These are phyloP conservation scores for Lymantria dispar DNA, from an alignment of 2,888 invertebrate genomes.

Conservation along the genomic window DNA sequence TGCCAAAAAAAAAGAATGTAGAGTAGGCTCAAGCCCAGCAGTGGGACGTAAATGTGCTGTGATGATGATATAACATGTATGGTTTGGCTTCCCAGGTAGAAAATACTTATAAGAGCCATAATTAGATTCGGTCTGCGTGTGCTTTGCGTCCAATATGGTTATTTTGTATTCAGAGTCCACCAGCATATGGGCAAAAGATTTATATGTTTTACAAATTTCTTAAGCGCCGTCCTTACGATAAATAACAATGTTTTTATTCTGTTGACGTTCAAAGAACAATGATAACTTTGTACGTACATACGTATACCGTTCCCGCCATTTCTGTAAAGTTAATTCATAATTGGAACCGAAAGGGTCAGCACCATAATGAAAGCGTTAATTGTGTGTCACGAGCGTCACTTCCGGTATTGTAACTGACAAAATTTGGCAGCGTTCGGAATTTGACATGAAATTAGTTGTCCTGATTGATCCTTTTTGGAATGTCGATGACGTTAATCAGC, in stretches of 20 bases:
- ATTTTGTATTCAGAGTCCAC: too few species aligned
- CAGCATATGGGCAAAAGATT: too few species aligned
- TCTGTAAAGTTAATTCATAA: constrained; percentile 32
- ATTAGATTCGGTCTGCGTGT: too few species aligned
- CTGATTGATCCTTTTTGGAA: background rate
- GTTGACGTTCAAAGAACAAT: constrained; percentile 25
- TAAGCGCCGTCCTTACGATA: background rate
- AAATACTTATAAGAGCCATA: too few species aligned
- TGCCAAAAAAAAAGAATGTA: too few species aligned
- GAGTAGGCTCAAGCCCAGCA: too few species aligned
- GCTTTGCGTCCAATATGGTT: too few species aligned
- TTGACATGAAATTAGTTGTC: too few species aligned
- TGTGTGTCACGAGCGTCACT: constrained; percentile 25
- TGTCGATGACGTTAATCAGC: too few species aligned
- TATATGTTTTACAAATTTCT: background rate
- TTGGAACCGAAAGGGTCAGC: constrained; percentile 30
- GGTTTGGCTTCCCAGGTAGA: too few species aligned
- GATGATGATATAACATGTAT: too few species aligned
- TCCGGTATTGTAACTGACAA: constrained; percentile 19
- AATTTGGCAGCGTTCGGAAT: constrained; percentile 3
- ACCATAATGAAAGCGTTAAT: constrained; percentile 25
- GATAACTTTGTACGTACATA: constrained; percentile 43
- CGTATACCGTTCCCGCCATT: constrained; percentile 29
- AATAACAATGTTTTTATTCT: constrained; percentile 12
- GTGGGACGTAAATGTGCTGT: too few species aligned